Evolutionary conservation across 1,140 invertebrate genomes (phyloP), one percentile per base, ranked within the genome.

Genomic region (Apocrypta bakeri): DNA sequence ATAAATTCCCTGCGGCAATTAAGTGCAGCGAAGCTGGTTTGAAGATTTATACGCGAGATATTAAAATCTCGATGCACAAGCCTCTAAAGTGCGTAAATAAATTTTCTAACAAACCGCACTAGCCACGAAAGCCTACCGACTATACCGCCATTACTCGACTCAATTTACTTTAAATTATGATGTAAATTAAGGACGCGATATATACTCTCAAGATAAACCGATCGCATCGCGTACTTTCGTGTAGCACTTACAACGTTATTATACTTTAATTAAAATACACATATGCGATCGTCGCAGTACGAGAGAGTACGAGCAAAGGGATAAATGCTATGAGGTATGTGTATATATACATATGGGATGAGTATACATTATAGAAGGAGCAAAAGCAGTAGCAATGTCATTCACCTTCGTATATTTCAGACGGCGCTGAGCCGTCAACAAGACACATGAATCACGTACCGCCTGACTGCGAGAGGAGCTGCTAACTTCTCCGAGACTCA

Each of bases 131-230:
- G 11, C 66, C 40, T 42, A 9, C 25, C 77, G 37, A 12, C 48
- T 61, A 21, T 37, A 37, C 3, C 48, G 17, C 27, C 68, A 73
- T 80, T 72, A 80, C 69, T 80, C 78, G 24, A 17, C 27, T 66
- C 78, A 66, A 56, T 42, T 40, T 25, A 76, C 25, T 31, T 48
- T 11, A 81, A 81, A 81, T 75, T 81, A 74, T 74, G 73, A 75
- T 81, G 73, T 81, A 81, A 74, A 81, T 81, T 81, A 75, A 68
- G 33, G 48, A 71, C 63, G 42, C n/a, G 37, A 72, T 72, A 61
- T 79, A 79, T 7, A 48, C 48, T 79, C 37, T 4, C 37, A 31
- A 63, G 66, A 79, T 79, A 72, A 79, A 79, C 29, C 48, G 48
- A 61, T 56, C 21, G 48, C 17, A 56, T 56, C 48, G 31, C 31